Percentiles rank a stretch among this genome's conserved stretches.
These are phyloP conservation scores for Chaetura pelagica DNA, from an alignment of 2,113 vertebrate species.

Conservation along the genomic window DNA sequence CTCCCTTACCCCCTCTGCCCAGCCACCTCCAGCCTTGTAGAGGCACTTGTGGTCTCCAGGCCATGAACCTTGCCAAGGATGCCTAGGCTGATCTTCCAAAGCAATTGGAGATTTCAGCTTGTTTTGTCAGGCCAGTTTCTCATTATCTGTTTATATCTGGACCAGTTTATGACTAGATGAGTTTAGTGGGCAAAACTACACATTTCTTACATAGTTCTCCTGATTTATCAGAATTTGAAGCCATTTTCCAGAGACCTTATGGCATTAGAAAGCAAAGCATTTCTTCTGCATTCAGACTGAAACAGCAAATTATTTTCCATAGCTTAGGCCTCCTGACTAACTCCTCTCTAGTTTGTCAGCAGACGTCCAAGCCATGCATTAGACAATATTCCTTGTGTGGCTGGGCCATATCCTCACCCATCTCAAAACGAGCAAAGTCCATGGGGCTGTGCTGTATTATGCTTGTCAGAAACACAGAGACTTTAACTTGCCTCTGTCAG, in stretches of 20 bases:
- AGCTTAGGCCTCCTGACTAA: background rate
- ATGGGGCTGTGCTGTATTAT: background rate
- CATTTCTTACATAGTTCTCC: constrained; percentile 40
- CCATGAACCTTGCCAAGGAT: background rate
- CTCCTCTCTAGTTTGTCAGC: background rate
- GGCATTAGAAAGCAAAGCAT: background rate
- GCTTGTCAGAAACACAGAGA: background rate
- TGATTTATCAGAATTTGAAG: constrained; percentile 22
- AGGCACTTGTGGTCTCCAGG: background rate
- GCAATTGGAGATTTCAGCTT: background rate
- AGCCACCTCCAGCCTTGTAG: background rate
- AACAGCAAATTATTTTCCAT: background rate
- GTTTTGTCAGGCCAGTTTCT: background rate
- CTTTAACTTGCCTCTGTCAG: background rate
- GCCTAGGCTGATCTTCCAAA: background rate
- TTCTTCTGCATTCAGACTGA: background rate
- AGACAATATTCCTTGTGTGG: background rate
- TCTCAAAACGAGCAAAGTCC: background rate
- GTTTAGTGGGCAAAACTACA: background rate
- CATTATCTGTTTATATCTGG: constrained; percentile 5
- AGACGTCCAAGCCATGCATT: background rate
- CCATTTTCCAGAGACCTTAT: background rate
- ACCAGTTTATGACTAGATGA: background rate
- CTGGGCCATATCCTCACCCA: background rate
- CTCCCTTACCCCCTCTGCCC: background rate